phyloP scores from a whole-genome alignment of 2,113 vertebrate genomes.

The Chlorocebus sabaeus region DNA sequence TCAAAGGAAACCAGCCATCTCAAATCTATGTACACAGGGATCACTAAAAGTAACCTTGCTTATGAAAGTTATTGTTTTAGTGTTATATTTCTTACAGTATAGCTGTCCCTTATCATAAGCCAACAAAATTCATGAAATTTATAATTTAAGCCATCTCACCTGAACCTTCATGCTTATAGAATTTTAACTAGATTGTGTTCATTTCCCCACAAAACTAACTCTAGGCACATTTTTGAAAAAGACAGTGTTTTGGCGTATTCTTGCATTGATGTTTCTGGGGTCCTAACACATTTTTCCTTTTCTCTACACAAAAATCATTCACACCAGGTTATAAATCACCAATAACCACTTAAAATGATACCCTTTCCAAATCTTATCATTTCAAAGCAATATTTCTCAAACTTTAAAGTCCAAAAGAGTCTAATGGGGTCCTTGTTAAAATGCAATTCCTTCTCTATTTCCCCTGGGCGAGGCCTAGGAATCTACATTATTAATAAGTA shows the following conservation, averaged over 20 bases:
- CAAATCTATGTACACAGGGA: neutral
- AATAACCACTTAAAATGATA: neutral
- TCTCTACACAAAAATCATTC: neutral
- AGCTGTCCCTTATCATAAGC: neutral
- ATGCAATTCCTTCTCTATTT: neutral
- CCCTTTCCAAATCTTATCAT: neutral
- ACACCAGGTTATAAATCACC: neutral
- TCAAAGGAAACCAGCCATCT: constrained; percentile 10
- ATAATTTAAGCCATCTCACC: neutral
- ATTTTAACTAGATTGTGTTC: constrained; percentile 1
- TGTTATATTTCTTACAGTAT: constrained; percentile 11
- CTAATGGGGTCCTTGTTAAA: neutral
- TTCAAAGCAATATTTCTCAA: neutral
- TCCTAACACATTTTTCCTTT: neutral
- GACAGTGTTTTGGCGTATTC: neutral
- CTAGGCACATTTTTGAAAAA: neutral
- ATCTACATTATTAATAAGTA: neutral
- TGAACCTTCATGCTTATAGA: neutral
- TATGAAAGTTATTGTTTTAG: neutral
- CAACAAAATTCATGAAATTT: neutral
- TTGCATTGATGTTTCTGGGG: neutral
- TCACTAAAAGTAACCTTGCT: neutral
- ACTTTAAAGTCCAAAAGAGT: neutral
- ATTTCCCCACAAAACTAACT: constrained; percentile 20
- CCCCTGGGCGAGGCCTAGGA: neutral